Evolutionary conservation across 2,888 invertebrate species (phyloP).

Genomic region (Rhimphoctona megacephalus): DNA sequence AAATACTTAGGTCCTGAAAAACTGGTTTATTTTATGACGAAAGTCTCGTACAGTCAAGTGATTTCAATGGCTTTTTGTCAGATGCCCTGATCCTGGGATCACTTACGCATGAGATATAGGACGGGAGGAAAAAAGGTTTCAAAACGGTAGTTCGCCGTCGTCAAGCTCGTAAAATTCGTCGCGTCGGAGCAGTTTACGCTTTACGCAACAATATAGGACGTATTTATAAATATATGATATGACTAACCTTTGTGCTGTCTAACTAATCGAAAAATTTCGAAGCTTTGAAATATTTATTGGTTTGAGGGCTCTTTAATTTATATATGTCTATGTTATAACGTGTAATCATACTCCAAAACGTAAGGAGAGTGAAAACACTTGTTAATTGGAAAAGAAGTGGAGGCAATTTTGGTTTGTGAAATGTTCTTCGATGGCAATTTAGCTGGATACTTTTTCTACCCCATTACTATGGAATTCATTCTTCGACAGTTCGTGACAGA

Average conservation of each 20-base stretch:
- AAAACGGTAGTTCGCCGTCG: conserved; percentile 3
- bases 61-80: conserved; percentile 23
- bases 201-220: neutral
- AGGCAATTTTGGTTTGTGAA: too few relatives aligned
- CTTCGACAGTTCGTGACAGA: neutral
- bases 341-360: neutral
- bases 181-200: neutral
- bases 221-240: neutral
- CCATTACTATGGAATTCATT: neutral
- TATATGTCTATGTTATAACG: neutral
- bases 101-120: conserved; percentile 20
- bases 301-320: neutral
- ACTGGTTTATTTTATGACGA: neutral
- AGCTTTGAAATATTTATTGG: conserved; percentile 7
- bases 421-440: neutral
- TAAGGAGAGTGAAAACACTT: neutral
- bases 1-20: neutral
- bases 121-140: conserved; percentile 29
- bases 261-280: neutral
- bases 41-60: conserved; percentile 2
- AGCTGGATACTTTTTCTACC: neutral
- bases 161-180: conserved; percentile 38
- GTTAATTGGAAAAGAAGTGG: neutral
- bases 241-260: neutral
- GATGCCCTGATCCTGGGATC: conserved; percentile 12